phyloP scores from a whole-genome alignment of 2,797 vertebrate genomes.

The Vultur gryphus region DNA sequence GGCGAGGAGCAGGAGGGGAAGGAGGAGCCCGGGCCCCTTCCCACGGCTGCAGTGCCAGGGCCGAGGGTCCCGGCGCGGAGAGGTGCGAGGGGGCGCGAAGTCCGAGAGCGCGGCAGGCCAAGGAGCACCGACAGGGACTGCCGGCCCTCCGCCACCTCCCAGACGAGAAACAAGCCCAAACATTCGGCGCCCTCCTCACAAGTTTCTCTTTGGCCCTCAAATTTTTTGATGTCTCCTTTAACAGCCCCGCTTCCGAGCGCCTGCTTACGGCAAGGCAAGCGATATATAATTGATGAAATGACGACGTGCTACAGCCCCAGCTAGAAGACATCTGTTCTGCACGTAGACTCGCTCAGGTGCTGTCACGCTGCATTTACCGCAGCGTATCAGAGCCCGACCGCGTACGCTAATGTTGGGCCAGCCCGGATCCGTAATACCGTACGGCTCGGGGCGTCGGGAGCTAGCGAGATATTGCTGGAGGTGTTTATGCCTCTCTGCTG shows the following conservation, averaged over 20 bases:
- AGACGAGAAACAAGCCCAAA: fast-evolving
- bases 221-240: background rate
- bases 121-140: background rate
- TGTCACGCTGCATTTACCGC: slow-evolving; percentile 66
- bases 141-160: background rate
- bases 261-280: slow-evolving; percentile 36
- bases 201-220: background rate
- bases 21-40: background rate
- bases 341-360: slow-evolving; percentile 62
- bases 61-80: fast-evolving
- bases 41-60: fast-evolving
- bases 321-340: slow-evolving; percentile 68
- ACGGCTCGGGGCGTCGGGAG: background rate
- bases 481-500: background rate
- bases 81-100: fast-evolving
- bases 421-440: background rate
- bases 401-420: background rate
- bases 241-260: background rate
- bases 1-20: background rate
- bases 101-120: background rate
- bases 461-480: background rate
- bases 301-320: slow-evolving; percentile 61
- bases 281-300: slow-evolving; percentile 73
- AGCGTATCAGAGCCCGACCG: background rate
- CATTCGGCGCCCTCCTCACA: background rate